phyloP scores from a whole-genome alignment of 1,140 invertebrate species.

The Chironomus tepperi region DNA sequence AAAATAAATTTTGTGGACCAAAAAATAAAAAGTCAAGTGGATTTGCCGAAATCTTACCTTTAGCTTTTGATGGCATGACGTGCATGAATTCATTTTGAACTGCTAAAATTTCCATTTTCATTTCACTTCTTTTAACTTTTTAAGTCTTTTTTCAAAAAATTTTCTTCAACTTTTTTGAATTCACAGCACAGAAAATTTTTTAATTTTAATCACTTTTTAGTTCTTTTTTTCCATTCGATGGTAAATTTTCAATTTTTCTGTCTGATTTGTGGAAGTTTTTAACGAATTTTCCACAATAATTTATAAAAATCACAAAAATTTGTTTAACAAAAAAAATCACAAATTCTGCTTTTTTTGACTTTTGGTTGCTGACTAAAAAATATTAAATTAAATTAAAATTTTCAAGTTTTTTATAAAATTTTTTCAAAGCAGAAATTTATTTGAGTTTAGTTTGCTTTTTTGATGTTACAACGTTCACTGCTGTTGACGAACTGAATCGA shows the following conservation, averaged over 20 bases:
- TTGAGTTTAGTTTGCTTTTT: neutral
- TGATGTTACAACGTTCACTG: neutral
- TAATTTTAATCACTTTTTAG: neutral
- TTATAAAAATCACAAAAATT: neutral
- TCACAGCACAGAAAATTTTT: neutral
- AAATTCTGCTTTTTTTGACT: neutral
- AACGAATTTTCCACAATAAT: neutral
- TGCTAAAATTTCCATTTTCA: conserved; percentile 1
- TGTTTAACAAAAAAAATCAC: neutral
- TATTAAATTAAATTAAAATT: neutral
- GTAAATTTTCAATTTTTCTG: neutral
- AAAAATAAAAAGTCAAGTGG: neutral
- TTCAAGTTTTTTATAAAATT: neutral
- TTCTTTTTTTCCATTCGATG: neutral
- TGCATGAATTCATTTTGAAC: conserved; percentile 13
- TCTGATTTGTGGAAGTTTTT: neutral
- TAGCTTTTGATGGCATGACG: conserved; percentile 5
- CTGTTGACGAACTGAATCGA: conserved; percentile 11
- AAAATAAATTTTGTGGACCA: no score
- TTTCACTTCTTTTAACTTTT: neutral
- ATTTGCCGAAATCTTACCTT: neutral
- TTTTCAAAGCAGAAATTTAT: neutral
- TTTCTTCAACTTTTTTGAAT: neutral
- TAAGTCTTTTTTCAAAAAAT: neutral
- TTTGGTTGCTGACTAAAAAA: neutral